phyloP scores from a whole-genome alignment of 2,113 vertebrate species.

The Oncorhynchus clarkii region DNA sequence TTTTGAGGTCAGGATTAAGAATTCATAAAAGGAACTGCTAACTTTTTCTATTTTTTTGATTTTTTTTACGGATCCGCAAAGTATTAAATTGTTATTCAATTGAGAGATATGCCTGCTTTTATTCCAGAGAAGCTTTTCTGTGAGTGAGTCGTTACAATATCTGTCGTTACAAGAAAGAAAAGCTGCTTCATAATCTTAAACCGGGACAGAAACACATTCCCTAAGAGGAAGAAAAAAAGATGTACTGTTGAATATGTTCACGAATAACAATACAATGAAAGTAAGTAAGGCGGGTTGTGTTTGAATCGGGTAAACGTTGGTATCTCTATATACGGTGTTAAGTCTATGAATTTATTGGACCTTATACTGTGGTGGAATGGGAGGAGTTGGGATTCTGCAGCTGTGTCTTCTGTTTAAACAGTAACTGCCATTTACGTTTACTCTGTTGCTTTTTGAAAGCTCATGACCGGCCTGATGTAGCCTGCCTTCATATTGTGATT shows the following conservation, averaged over 20 bases:
- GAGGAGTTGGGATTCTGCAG: background rate
- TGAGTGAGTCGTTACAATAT: constrained; percentile 51
- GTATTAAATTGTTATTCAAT: constrained; percentile 65
- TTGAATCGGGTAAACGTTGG: background rate
- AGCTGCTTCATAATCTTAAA: constrained; percentile 29
- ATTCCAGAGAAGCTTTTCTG: constrained; percentile 28
- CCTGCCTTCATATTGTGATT: background rate
- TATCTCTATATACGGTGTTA: background rate
- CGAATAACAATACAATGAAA: background rate
- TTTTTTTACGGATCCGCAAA: constrained; percentile 33
- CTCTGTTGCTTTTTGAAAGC: background rate
- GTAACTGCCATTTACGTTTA: background rate
- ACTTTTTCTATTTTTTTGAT: constrained; percentile 23
- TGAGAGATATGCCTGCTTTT: constrained; percentile 40
- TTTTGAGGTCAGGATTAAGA: constrained; percentile 64
- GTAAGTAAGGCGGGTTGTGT: background rate
- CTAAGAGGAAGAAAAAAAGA: background rate
- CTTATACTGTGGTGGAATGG: background rate
- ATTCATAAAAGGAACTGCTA: constrained; percentile 47
- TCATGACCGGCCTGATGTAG: background rate
- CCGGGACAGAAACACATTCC: background rate
- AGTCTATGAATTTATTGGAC: background rate
- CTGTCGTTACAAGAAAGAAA: constrained; percentile 48
- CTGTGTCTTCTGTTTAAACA: background rate
- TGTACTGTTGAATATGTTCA: no score